Evolutionary conservation across 1,140 invertebrate genomes (phyloP).

Genomic region (Odontomachus brunneus): DNA sequence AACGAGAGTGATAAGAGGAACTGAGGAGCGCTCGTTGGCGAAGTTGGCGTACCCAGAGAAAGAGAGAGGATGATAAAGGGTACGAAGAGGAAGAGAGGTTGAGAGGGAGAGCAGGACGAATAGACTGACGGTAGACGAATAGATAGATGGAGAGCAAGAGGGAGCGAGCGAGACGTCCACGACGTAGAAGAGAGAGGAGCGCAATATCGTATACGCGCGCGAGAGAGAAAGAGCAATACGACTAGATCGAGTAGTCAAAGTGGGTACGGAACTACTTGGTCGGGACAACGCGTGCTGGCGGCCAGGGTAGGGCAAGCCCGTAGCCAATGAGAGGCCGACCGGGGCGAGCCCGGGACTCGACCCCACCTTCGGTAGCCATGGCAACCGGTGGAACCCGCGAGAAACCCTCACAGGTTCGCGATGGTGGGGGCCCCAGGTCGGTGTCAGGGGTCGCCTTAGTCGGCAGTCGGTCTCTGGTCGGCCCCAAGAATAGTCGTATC

Average conservation of each 20-base stretch:
- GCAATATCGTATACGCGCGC: slow-evolving; percentile 23
- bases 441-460: slow-evolving; percentile 84
- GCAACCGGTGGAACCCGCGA: slow-evolving; percentile 81
- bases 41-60: slow-evolving; percentile 47
- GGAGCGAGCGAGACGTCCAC: slow-evolving; percentile 59
- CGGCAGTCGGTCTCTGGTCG: slow-evolving; percentile 85
- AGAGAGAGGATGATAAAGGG: slow-evolving; percentile 16
- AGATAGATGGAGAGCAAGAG: slow-evolving; percentile 59
- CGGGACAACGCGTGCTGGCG: slow-evolving; percentile 62
- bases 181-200: slow-evolving; percentile 59
- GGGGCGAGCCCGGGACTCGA: slow-evolving; percentile 83
- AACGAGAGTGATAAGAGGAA: slow-evolving; percentile 53
- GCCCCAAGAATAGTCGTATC: slow-evolving; percentile 84
- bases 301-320: slow-evolving; percentile 68
- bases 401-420: slow-evolving; percentile 78
- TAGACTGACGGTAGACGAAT: slow-evolving; percentile 64
- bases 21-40: slow-evolving; percentile 43
- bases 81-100: slow-evolving; percentile 2
- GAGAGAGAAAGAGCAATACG: slow-evolving; percentile 9
- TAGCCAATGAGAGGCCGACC: slow-evolving; percentile 83
- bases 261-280: slow-evolving; percentile 62
- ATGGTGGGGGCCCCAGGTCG: slow-evolving; percentile 82
- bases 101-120: slow-evolving; percentile 50
- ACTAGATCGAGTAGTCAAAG: slow-evolving; percentile 56
- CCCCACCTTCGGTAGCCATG: slow-evolving; percentile 85